phyloP scores from a whole-genome alignment of 2,797 vertebrate species.

The Pterois miles region DNA sequence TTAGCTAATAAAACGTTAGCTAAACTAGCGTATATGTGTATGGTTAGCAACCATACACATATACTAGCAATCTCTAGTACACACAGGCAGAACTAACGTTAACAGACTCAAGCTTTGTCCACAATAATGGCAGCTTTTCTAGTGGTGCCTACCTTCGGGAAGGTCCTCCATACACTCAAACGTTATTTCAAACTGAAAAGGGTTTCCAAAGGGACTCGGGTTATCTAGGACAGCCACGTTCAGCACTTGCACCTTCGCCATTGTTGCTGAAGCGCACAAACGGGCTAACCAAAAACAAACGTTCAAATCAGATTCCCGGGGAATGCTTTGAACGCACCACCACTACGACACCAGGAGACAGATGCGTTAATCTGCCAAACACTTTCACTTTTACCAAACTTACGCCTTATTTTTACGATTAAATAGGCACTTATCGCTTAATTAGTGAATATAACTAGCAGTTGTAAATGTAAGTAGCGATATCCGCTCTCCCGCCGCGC shows the following conservation, averaged over 20 bases:
- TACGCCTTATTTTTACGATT: not conserved
- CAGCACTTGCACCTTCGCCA: conserved; percentile 94
- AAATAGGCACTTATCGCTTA: not conserved
- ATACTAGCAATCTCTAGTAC: conserved; percentile 16
- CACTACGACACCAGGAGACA: not conserved
- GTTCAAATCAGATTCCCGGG: conserved; percentile 58
- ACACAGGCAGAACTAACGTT: not conserved
- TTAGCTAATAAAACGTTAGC: conserved; percentile 4
- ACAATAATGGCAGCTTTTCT: conserved; percentile 72
- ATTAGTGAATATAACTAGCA: not conserved
- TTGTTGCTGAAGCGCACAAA: conserved; percentile 66
- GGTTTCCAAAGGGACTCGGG: conserved; percentile 90
- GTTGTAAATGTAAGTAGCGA: conserved; percentile 1
- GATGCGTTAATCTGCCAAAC: not conserved
- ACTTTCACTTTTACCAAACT: not conserved
- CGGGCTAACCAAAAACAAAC: conserved; percentile 51
- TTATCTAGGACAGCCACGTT: conserved; percentile 90
- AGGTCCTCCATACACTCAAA: conserved; percentile 95
- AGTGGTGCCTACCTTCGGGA: conserved; percentile 85
- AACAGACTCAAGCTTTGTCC: conserved; percentile 9
- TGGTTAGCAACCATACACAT: too few relatives aligned
- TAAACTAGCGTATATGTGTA: not conserved
- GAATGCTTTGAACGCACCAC: conserved; percentile 36
- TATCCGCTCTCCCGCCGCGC: conserved; percentile 73
- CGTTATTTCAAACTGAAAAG: conserved; percentile 94